Conservation (phyloP, 2,888 invertebrate genomes). For the Lasioglossum lativentre region DNA sequence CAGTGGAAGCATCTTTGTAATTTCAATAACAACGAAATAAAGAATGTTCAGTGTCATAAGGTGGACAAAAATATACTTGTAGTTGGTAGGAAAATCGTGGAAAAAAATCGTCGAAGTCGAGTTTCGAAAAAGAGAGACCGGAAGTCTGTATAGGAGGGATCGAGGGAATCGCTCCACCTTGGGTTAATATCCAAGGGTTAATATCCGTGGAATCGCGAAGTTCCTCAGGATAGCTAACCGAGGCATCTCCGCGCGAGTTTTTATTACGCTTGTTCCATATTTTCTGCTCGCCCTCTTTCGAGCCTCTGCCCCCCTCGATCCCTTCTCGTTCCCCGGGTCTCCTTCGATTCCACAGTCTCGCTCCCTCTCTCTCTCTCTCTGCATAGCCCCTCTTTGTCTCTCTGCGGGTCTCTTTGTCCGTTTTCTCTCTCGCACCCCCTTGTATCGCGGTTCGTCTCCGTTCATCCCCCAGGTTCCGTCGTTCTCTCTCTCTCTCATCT, state of each 20-base stretch:
- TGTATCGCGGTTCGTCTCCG: constrained; percentile 41
- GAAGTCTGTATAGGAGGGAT: not conserved
- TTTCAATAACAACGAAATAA: no score
- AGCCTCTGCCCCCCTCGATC: constrained; percentile 32
- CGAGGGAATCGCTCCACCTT: not conserved
- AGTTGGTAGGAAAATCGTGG: not conserved
- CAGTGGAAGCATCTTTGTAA: no score
- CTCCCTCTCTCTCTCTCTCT: constrained; percentile 30
- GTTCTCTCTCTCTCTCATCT: constrained; percentile 56
- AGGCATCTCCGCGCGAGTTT: constrained; percentile 58
- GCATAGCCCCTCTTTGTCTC: constrained; percentile 13
- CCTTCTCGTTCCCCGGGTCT: constrained; percentile 32
- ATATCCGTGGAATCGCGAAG: constrained; percentile 46
- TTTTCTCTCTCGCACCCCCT: not conserved
- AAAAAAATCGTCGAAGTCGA: not conserved
- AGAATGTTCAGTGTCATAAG: no score
- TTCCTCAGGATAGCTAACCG: constrained; percentile 43
- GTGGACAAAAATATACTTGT: no score
- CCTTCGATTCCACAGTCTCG: constrained; percentile 34
- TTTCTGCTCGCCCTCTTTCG: constrained; percentile 64
- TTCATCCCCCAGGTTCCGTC: constrained; percentile 48
- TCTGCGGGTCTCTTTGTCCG: constrained; percentile 17
- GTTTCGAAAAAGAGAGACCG: not conserved
- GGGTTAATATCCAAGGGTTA: constrained; percentile 29
- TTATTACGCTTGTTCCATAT: constrained; percentile 74